Base-by-base conservation (phyloP, 2,113 vertebrate genomes). In the Lophura nycthemera region DNA sequence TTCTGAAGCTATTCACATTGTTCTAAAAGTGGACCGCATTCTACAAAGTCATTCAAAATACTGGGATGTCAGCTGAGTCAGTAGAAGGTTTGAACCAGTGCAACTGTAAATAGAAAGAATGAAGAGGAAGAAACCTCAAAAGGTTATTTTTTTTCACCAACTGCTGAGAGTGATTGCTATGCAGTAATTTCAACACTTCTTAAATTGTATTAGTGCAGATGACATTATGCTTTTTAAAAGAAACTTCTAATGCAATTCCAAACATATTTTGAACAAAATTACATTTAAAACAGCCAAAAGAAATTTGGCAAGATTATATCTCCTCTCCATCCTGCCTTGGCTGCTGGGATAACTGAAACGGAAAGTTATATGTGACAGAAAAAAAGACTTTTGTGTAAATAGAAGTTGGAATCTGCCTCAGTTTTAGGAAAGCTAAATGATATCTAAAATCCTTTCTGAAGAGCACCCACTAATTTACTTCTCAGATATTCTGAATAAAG, bases 281-380 rank as follows among this genome's bases (percentile, higher is more conserved):
- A 89, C 91, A 88, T 83, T 93, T 93, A 94, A 92, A 95, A 91
- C 82, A 79, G 94, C 85, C 91, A 92, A 93, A 95, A 93, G 82
- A 95, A 96, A 90, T 92, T 80, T 95, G 95, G 87, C 93, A 94
- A 91, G 79, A 91, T 91, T 5, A 0, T 91, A 92, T 86, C 90
- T 91, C 56, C 76, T 93, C 89, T 32, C 21, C 50, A 83, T n/a
- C 52, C 34, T 64, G 60, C 8, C 36, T 73, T 72, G 87, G 79
- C 79, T 96, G 74, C 64, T 89, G 66, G 67, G 82, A 92, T 94
- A 79, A 91, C 75, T 63, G 82, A 93, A 96, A 83, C 43, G 36
- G 80, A 92, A 91, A 90, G 67, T 87, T 95, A 60, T 20, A 75
- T 91, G 60, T 59, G 87, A 79, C 67, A 60, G 56, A 83, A 86